A percentile compares a stretch with the other conserved stretches of the same genome.
Conservation (phyloP, 2,113 vertebrate species). For the Bos javanicus region DNA sequence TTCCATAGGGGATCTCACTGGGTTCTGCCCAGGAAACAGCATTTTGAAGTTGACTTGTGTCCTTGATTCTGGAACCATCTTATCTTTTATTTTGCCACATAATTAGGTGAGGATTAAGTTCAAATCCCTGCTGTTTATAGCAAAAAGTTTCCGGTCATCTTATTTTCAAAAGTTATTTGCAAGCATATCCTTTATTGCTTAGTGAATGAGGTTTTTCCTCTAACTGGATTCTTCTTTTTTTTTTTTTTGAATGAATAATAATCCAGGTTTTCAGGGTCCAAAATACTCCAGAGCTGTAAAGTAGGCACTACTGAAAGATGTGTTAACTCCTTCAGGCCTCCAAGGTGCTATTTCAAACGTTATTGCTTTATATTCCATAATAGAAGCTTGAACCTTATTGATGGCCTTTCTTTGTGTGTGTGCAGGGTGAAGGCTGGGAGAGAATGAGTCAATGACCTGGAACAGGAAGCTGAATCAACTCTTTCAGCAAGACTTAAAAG, state of each 20-base stretch:
- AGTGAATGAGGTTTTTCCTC: neutral
- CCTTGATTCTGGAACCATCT: neutral
- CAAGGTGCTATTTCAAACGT: slow-evolving; percentile 36
- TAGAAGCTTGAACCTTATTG: slow-evolving; percentile 4
- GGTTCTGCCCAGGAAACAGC: neutral
- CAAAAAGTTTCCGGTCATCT: neutral
- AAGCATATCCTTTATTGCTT: slow-evolving; percentile 9
- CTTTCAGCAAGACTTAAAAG: slow-evolving; percentile 11
- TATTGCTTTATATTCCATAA: slow-evolving; percentile 18
- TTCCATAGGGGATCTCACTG: neutral
- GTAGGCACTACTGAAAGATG: neutral
- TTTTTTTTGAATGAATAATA: slow-evolving; percentile 49
- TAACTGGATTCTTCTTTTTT: neutral
- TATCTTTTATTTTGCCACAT: neutral
- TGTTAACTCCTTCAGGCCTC: neutral
- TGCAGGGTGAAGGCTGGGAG: neutral
- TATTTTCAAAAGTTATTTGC: slow-evolving; percentile 18
- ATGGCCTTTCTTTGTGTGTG: neutral
- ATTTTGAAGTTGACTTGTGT: neutral
- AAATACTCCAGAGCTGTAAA: neutral
- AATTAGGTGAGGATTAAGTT: neutral
- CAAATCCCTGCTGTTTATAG: neutral
- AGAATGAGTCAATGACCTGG: neutral
- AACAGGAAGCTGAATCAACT: neutral
- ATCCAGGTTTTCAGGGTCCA: neutral